Conservation (phyloP, 2,797 vertebrate species). For the Clarias fuscus region DNA sequence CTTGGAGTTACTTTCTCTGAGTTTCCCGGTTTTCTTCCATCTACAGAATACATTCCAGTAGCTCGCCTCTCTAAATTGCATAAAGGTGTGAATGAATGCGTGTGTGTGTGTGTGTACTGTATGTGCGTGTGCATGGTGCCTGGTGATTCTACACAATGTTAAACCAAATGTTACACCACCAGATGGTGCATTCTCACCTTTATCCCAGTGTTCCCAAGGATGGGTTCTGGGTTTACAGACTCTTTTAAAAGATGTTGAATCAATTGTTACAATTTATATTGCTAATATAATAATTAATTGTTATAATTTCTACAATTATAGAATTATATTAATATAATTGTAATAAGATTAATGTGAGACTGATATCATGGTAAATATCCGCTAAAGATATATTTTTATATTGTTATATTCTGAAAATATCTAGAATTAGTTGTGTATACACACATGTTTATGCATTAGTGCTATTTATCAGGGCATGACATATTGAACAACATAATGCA, state of each 20-base stretch:
- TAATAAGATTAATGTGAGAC: not conserved
- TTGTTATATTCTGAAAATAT: not conserved
- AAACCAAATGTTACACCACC: not conserved
- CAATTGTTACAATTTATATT: not conserved
- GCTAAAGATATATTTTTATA: not conserved
- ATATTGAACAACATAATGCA: not conserved
- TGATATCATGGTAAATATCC: not conserved
- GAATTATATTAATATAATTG: no score
- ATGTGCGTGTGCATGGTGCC: not conserved
- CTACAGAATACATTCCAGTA: not conserved
- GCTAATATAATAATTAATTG: no score
- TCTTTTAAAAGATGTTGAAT: not conserved
- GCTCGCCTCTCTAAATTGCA: not conserved
- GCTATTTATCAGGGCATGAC: not conserved
- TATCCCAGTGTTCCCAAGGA: not conserved
- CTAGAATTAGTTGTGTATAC: not conserved
- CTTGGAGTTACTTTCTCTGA: not conserved
- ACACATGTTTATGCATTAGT: not conserved
- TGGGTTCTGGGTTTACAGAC: not conserved
- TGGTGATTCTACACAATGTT: not conserved
- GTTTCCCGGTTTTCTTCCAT: not conserved
- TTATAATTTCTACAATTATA: not conserved
- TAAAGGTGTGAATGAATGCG: not conserved
- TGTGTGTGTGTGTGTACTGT: not conserved
- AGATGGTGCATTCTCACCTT: not conserved